Percentiles rank a stretch among this genome's conserved stretches.
Conservation (phyloP, 2,888 invertebrate genomes). For the Dioctria linearis region DNA sequence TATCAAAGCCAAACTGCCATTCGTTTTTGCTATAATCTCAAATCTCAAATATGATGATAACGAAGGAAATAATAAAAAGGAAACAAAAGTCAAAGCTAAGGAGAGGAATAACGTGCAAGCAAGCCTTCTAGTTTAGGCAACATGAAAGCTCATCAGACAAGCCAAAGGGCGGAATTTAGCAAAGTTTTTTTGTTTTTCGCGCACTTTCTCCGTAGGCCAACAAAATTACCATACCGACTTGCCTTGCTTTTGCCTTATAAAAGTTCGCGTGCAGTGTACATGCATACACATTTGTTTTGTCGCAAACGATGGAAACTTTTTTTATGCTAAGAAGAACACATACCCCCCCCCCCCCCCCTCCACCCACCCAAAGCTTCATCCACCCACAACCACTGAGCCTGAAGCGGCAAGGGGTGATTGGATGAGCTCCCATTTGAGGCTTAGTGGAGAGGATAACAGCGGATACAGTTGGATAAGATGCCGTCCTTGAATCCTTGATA, state of each 20-base stretch:
- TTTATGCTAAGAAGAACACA: not conserved
- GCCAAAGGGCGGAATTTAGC: slow-evolving; percentile 33
- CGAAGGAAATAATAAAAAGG: slow-evolving; percentile 55
- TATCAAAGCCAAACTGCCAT: slow-evolving; percentile 10
- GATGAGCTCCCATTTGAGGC: slow-evolving; percentile 39
- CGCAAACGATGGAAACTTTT: slow-evolving; percentile 28
- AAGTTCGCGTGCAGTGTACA: slow-evolving; percentile 34
- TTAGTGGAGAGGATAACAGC: slow-evolving; percentile 38
- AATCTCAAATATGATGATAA: slow-evolving; percentile 55
- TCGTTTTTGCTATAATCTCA: slow-evolving; percentile 39
- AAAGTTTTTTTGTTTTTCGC: slow-evolving; percentile 27
- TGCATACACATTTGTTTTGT: slow-evolving; percentile 29
- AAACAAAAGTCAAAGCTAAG: slow-evolving; percentile 51
- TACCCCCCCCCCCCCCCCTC: too few relatives aligned
- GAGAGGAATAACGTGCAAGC: slow-evolving; percentile 28
- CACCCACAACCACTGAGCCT: not conserved
- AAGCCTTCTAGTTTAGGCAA: slow-evolving; percentile 14
- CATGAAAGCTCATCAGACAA: slow-evolving; percentile 19
- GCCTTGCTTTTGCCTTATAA: slow-evolving; percentile 20
- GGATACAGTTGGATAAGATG: slow-evolving; percentile 42
- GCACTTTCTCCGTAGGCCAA: slow-evolving; percentile 18
- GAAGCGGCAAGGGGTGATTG: slow-evolving; percentile 21
- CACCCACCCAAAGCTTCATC: not conserved
- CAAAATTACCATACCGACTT: not conserved
- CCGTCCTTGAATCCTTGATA: slow-evolving; percentile 45